phyloP scores from a whole-genome alignment of 2,797 vertebrate species.

The Falco rusticolus region DNA sequence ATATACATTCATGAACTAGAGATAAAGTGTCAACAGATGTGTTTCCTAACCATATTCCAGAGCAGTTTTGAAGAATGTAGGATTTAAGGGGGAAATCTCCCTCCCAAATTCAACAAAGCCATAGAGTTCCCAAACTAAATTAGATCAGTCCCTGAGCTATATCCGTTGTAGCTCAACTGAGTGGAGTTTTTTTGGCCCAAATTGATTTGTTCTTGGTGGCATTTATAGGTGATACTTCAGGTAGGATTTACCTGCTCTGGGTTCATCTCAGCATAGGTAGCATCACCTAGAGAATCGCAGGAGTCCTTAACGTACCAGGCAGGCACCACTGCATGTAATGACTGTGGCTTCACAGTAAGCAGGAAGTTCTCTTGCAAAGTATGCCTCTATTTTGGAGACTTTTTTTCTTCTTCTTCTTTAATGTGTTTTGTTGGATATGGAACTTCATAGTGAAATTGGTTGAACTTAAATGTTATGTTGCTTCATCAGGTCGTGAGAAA shows the following conservation, averaged over 20 bases:
- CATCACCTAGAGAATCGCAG: neutral
- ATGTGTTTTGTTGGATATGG: neutral
- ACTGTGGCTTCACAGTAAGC: neutral
- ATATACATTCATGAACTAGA: neutral
- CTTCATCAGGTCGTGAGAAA: neutral
- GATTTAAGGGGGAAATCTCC: neutral
- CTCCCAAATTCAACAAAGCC: neutral
- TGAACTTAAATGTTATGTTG: neutral
- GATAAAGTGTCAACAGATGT: neutral
- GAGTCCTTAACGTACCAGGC: neutral
- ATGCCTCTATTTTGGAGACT: neutral
- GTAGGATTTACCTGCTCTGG: neutral
- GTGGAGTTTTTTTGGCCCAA: accelerated
- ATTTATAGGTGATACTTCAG: neutral
- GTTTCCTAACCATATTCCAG: neutral
- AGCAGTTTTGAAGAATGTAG: neutral
- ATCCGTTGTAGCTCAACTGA: neutral
- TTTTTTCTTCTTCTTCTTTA: neutral
- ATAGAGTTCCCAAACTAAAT: neutral
- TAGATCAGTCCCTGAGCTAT: neutral
- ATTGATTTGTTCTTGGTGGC: neutral
- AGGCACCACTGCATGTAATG: accelerated
- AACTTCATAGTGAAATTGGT: neutral
- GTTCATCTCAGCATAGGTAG: neutral
- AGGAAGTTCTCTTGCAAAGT: neutral